Evolutionary conservation across 2,797 vertebrate genomes (phyloP).

Genomic region (Paratrypauchen microcephalus): DNA sequence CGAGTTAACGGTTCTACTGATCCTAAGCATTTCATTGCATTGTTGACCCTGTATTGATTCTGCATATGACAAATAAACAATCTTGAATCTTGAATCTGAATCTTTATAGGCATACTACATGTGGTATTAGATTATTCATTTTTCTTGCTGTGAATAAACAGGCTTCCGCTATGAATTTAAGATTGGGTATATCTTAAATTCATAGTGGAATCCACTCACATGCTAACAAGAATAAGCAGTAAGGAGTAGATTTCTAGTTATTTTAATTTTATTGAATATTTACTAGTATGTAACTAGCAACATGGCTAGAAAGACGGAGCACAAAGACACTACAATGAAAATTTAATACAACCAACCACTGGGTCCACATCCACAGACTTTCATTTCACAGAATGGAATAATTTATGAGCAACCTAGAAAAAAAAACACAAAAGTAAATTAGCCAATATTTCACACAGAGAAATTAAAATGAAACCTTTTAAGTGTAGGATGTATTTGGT

Average conservation of each 20-base stretch:
- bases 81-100: no score
- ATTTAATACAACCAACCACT: conserved; percentile 26
- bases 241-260: neutral
- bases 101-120: no score
- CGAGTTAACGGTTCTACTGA: no score
- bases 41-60: no score
- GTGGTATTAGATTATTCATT: no score
- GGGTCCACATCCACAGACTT: conserved; percentile 19
- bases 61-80: no score
- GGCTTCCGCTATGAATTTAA: no score
- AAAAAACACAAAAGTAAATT: neutral
- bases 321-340: conserved; percentile 29
- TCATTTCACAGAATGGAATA: conserved; percentile 79
- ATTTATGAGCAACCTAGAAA: conserved; percentile 76
- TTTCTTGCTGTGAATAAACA: no score
- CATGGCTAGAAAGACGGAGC: conserved; percentile 29
- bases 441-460: neutral
- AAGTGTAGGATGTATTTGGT: neutral
- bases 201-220: no score
- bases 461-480: neutral
- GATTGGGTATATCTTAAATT: no score
- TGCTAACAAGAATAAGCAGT: no score
- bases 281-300: conserved; percentile 8
- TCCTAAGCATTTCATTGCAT: no score
- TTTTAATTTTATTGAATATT: conserved; percentile 40